Evolutionary conservation across 2,113 vertebrate species (phyloP).

Genomic region (Jacana jacana): DNA sequence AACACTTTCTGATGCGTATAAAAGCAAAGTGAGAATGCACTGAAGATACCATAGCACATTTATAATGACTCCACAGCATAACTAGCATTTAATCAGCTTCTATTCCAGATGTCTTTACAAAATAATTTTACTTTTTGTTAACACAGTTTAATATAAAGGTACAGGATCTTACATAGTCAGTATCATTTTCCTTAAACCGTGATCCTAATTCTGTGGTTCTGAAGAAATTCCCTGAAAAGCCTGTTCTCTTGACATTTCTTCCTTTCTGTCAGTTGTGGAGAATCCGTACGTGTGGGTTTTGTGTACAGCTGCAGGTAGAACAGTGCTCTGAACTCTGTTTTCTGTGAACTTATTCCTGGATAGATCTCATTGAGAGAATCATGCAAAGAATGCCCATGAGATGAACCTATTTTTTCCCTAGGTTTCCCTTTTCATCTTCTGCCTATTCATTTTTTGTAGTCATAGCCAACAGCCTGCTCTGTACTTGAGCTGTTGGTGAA

Average conservation of each 20-base stretch:
- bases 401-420: not conserved
- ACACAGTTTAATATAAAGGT: not conserved
- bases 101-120: not conserved
- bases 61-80: not conserved
- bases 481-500: not conserved
- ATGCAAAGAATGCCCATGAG: not conserved
- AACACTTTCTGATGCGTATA: not conserved
- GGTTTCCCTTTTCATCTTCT: not conserved
- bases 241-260: not conserved
- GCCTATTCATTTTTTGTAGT: not conserved
- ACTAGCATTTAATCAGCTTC: not conserved
- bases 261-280: not conserved
- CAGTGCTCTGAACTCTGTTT: not conserved
- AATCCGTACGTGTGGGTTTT: not conserved
- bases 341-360: not conserved
- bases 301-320: not conserved
- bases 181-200: not conserved
- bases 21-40: not conserved
- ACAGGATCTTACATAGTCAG: not conserved
- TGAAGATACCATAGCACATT: not conserved
- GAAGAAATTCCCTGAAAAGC: not conserved
- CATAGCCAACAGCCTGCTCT: not conserved
- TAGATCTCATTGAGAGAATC: not conserved
- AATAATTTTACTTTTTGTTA: not conserved
- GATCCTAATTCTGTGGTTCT: not conserved